Evolutionary conservation across 2,888 invertebrate genomes (phyloP).

Genomic region (Amblyjoppa fuscipennis): DNA sequence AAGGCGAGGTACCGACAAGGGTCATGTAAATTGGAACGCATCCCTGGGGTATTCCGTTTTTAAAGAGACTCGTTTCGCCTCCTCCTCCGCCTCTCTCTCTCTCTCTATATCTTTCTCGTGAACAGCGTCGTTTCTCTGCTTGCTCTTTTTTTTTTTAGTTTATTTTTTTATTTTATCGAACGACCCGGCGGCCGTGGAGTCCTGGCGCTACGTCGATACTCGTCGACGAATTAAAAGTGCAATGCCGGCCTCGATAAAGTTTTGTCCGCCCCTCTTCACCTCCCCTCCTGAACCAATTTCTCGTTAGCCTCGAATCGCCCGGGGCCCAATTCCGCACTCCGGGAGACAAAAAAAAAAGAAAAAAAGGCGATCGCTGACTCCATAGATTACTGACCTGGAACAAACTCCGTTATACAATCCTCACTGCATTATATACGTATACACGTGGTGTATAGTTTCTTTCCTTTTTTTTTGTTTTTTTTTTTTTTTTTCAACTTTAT

Average conservation of each 20-base stretch:
- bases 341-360: background rate
- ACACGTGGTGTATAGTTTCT: conserved; percentile 1
- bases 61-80: conserved; percentile 33
- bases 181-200: conserved; percentile 20
- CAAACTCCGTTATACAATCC: conserved; percentile 35
- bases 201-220: conserved; percentile 10
- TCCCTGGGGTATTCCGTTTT: conserved; percentile 37
- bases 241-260: conserved; percentile 48
- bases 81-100: background rate
- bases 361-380: conserved; percentile 9
- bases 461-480: too few species aligned
- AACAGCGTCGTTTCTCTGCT: conserved; percentile 32
- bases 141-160: conserved; percentile 5
- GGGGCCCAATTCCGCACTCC: conserved; percentile 45
- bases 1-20: conserved; percentile 52
- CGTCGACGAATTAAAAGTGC: conserved; percentile 61
- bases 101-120: conserved; percentile 18
- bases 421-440: conserved; percentile 15
- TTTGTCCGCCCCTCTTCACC: conserved; percentile 26
- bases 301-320: conserved; percentile 52
- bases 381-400: conserved; percentile 37
- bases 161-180: conserved; percentile 22
- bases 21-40: conserved; percentile 54
- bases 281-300: conserved; percentile 38
- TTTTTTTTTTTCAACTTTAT: background rate